Evolutionary conservation across 2,797 vertebrate genomes (phyloP), one percentile per base, ranked within the genome.

Genomic region (Sebastiscus albofasciatus): DNA sequence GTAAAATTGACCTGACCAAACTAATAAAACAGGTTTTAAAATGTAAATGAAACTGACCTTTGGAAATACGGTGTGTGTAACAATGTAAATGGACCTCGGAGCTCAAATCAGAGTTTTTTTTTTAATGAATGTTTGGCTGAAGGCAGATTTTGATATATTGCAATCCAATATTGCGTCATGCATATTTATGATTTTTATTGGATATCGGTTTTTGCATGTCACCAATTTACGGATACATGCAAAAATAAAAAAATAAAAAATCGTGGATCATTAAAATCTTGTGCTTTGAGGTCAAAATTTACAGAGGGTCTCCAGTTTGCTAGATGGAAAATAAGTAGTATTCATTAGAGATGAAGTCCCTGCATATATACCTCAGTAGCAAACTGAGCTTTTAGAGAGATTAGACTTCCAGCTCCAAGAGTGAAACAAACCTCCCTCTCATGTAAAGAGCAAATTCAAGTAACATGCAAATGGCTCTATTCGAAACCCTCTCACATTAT

Each of bases 401-500:
- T 61, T 56, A 36, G 2, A 33, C 8, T 22, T 22, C 10, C 26
- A 69, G 29, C 71, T 39, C 36, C 31, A 4, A 3, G 24, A 20
- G 22, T 5, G 26, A 78, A 69, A 62, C 20, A 74, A 52, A 62
- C 52, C 46, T 68, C 18, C 2, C 8, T 49, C 11, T 55, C 10
- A 31, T 24, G 6, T 42, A n/a, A 70, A 42, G 20, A 70, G 16
- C 36, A 66, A 67, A 75, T 24, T 24, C 33, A 36, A 24, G n/a
- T 56, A 74, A 66, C 6, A 67, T 78, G 29, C 34, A 88, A 83
- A 76, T 49, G 24, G 11, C 5, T 77, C 46, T 1, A 33, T 75
- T 72, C 55, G 14, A 75, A 75, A 55, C 0, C 42, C 12, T 59
- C 24, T 64, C 7, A 27, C 84, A 80, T 72, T 24, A 78, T 8